A percentile compares a stretch with the other conserved stretches of the same genome.
phyloP scores from a whole-genome alignment of 2,888 invertebrate genomes.

The Ptilodon capucinus region DNA sequence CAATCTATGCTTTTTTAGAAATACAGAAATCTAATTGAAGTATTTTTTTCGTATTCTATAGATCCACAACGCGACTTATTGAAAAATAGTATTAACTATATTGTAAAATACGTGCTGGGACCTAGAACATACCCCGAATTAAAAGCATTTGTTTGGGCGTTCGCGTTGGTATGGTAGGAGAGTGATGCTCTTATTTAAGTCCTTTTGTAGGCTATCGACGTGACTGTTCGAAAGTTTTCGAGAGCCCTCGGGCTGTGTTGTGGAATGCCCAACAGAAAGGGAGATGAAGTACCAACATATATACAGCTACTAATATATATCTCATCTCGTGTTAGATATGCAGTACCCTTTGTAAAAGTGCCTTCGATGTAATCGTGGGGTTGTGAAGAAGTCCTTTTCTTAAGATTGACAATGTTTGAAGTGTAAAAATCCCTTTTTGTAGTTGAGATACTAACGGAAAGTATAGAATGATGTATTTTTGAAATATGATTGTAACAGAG shows the following conservation, averaged over 20 bases:
- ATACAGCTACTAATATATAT: slow-evolving; percentile 18
- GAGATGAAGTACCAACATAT: slow-evolving; percentile 23
- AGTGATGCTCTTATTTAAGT: not conserved
- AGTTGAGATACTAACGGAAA: not conserved
- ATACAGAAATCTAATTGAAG: no score
- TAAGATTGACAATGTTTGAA: slow-evolving; percentile 1
- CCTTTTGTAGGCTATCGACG: slow-evolving; percentile 7
- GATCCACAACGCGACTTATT: no score
- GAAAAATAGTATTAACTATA: no score
- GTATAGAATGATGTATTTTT: not conserved
- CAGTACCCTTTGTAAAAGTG: slow-evolving; percentile 19
- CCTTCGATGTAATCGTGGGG: not conserved
- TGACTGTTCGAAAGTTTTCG: slow-evolving; percentile 14
- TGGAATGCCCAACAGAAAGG: slow-evolving; percentile 34
- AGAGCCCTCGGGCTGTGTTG: slow-evolving; percentile 39
- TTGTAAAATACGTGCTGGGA: no score
- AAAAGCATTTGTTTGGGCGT: no score
- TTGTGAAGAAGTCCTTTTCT: not conserved
- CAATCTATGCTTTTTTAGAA: no score
- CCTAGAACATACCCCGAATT: no score
- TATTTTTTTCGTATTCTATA: no score
- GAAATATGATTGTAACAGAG: not conserved
- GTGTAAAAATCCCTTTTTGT: not conserved
- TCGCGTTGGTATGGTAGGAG: no score
- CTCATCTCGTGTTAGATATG: slow-evolving; percentile 9